These are phyloP conservation scores for Caenorhabditis sp. DNA, from an alignment of 2,888 invertebrate genomes.

Conservation along the genomic window DNA sequence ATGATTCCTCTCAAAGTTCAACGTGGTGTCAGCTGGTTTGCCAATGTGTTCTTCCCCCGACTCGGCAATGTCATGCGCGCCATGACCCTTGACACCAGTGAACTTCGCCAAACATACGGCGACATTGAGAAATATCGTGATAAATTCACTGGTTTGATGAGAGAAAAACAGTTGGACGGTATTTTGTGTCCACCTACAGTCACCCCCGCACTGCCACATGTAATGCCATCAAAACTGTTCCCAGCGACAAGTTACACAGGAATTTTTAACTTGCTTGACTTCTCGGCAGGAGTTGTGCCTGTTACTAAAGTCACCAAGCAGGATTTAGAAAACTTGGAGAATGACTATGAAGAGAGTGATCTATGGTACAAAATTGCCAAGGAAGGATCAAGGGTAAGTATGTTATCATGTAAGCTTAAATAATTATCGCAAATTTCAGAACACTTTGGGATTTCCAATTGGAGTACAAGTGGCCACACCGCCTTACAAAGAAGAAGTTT, in stretches of 20 bases:
- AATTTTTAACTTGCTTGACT: constrained; percentile 71
- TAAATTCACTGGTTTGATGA: constrained; percentile 51
- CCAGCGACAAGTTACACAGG: constrained; percentile 65
- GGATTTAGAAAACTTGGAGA: constrained; percentile 49
- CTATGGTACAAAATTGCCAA: constrained; percentile 55
- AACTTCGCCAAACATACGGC: constrained; percentile 57
- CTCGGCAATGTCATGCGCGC: constrained; percentile 43
- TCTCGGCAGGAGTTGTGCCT: constrained; percentile 71
- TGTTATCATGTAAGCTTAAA: constrained; percentile 27
- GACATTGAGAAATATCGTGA: constrained; percentile 57
- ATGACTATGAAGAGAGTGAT: constrained; percentile 54
- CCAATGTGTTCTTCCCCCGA: constrained; percentile 48
- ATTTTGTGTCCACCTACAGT: constrained; percentile 60
- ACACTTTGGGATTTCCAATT: constrained; percentile 21
- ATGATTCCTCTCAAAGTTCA: constrained; percentile 49
- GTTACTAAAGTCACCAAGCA: constrained; percentile 65
- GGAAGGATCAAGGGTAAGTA: constrained; percentile 34
- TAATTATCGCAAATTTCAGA: too few relatives aligned
- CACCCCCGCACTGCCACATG: constrained; percentile 44
- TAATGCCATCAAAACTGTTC: constrained; percentile 54
- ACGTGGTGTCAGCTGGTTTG: constrained; percentile 30
- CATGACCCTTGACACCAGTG: constrained; percentile 43
- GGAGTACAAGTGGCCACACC: constrained; percentile 58
- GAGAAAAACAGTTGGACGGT: constrained; percentile 49
- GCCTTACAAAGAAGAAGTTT: constrained; percentile 60